Evolutionary conservation across 2,113 vertebrate species (phyloP), one percentile per base, ranked within the genome.

Genomic region (Aldabrachelys gigantea): DNA sequence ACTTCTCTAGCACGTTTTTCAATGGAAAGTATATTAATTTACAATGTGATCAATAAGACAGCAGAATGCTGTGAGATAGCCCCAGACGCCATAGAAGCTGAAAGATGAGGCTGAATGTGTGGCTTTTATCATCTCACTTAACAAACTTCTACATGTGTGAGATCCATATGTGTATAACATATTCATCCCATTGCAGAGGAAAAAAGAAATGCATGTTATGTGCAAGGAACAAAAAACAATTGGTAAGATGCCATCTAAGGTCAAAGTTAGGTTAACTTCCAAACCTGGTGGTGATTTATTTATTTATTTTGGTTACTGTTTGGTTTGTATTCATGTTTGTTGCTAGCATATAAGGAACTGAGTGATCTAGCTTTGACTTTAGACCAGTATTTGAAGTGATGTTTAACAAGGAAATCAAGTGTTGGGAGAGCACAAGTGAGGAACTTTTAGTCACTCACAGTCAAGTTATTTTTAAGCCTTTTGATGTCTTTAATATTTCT

Each of bases 391-490:
- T 52, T n/a, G 16, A 69, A 87, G 80, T 29, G 75, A 93, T 2
- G 41, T 52, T 90, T 1, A 13, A 76, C 0, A 1, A 84, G 29
- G 80, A 89, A 29, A 13, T 87, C 17, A 1, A 3, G 31, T 24
- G 13, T 47, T 84, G 90, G 80, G 27, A 84, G 13, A 10, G 59
- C 84, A 69, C 13, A 25, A 57, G 54, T 75, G 69, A 88, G 44
- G 1, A 89, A 84, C 38, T 93, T 91, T 2, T 24, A 80, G 59
- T 59, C 59, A 69, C 50, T 59, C 49, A 1, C 47, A 17, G 69
- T 41, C 69, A 75, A 75, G n/a, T 62, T 90, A 89, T 89, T 96
- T 96, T 94, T 96, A 80, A 14, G 21, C 3, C 27, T 54, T 84
- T 81, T 29, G 52, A 81, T 90, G 92, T 87, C 53, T 54, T 89